Evolutionary conservation across 1,140 invertebrate genomes (phyloP).

Genomic region (Agrilus planipennis): DNA sequence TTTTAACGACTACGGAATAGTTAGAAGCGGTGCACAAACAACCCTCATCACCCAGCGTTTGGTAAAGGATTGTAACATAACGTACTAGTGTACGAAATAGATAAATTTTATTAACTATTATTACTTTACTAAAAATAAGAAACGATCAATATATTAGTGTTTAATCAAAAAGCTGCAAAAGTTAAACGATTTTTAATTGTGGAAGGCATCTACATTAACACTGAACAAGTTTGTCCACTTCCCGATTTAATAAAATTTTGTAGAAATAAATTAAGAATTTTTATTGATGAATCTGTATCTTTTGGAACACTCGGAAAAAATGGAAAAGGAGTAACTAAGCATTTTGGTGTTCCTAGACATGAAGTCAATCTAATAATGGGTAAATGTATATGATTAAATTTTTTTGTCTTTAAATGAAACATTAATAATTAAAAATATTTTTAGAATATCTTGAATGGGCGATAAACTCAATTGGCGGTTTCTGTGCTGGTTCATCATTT

Average conservation of each 20-base stretch:
- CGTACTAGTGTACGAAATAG: no score
- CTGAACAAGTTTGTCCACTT: conserved; percentile 24
- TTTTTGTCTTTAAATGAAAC: no score
- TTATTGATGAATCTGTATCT: conserved; percentile 28
- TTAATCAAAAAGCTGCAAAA: conserved; percentile 32
- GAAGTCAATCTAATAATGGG: conserved; percentile 26
- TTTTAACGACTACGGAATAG: no score
- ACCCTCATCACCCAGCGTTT: no score
- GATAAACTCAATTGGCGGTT: conserved; percentile 27
- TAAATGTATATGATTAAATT: no score
- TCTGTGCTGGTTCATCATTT: conserved; percentile 23
- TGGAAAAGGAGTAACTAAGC: conserved; percentile 25
- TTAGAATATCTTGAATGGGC: conserved; percentile 27
- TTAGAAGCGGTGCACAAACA: no score
- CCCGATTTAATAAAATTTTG: conserved; percentile 21
- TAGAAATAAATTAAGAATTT: conserved; percentile 24
- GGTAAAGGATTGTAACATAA: no score
- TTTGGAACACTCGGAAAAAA: conserved; percentile 24
- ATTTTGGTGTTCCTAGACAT: conserved; percentile 19
- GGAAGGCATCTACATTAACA: conserved; percentile 26
- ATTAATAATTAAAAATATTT: no score
- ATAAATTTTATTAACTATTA: no score
- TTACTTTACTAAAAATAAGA: no score
- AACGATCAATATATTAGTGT: no score
- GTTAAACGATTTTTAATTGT: conserved; percentile 24